phyloP scores from a whole-genome alignment of 2,888 invertebrate genomes.

The Archips xylosteana region DNA sequence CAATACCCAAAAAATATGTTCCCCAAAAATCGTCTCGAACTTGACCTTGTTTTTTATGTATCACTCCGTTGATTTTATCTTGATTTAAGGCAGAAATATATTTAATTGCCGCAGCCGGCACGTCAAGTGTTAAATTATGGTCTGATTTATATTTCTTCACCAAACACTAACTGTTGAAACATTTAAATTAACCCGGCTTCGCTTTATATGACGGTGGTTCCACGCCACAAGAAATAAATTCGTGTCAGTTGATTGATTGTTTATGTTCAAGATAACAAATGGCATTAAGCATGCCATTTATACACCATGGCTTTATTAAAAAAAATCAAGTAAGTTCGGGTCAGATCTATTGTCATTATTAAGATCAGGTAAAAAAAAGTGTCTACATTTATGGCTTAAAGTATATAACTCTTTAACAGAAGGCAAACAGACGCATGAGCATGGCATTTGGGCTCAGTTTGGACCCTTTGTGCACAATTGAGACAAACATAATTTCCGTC shows the following conservation, averaged over 20 bases:
- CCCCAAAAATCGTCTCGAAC: constrained; percentile 8
- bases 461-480: no score
- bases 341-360: no score
- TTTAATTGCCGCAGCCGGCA: constrained; percentile 32
- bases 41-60: constrained; percentile 21
- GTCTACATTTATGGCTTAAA: no score
- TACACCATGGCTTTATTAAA: no score
- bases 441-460: no score
- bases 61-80: constrained; percentile 35
- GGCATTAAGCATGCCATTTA: neutral
- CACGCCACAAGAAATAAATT: constrained; percentile 3
- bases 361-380: no score
- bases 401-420: no score
- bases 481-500: no score
- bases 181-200: constrained; percentile 27
- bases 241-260: constrained; percentile 19
- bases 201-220: constrained; percentile 14
- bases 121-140: constrained; percentile 33
- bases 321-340: no score
- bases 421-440: no score
- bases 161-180: constrained; percentile 27
- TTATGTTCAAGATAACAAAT: constrained; percentile 12
- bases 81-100: constrained; percentile 38
- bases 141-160: constrained; percentile 30
- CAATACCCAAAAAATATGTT: neutral